Conservation (phyloP, 2,888 invertebrate species). For the Lasioglossum oenotherae region DNA sequence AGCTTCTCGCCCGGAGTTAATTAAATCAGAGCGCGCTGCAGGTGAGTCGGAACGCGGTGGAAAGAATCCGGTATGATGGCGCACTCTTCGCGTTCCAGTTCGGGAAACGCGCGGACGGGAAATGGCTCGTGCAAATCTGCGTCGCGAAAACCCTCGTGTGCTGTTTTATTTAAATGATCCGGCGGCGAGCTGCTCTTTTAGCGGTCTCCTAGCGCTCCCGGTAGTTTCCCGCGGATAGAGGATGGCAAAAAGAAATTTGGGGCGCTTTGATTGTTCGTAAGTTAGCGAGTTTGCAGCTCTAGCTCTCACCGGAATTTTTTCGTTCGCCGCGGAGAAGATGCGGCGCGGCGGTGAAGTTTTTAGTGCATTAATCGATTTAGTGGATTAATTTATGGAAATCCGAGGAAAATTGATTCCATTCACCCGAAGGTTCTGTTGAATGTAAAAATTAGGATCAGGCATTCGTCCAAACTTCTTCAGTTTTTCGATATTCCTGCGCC, state of each 20-base stretch:
- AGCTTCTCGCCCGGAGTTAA: background rate
- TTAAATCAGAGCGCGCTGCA: constrained; percentile 1
- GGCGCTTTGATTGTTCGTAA: background rate
- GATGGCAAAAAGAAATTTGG: background rate
- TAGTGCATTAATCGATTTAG: background rate
- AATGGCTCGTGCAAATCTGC: constrained; percentile 6
- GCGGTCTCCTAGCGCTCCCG: background rate
- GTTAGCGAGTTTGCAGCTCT: background rate
- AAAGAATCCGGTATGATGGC: background rate
- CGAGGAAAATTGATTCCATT: background rate
- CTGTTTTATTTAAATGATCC: background rate
- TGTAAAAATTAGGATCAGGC: background rate
- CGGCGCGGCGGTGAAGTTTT: background rate
- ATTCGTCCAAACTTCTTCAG: background rate
- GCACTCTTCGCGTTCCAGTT: background rate
- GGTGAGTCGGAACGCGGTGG: background rate
- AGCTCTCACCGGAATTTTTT: background rate
- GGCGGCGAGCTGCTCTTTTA: background rate
- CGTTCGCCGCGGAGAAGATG: background rate
- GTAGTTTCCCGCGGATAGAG: background rate
- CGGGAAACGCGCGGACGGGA: background rate
- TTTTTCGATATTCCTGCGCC: background rate
- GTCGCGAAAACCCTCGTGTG: background rate
- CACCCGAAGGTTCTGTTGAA: background rate
- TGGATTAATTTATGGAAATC: background rate